A percentile compares a stretch with the other conserved stretches of the same genome.
phyloP scores from a whole-genome alignment of 1,140 invertebrate genomes.

The Cydia splendana region DNA sequence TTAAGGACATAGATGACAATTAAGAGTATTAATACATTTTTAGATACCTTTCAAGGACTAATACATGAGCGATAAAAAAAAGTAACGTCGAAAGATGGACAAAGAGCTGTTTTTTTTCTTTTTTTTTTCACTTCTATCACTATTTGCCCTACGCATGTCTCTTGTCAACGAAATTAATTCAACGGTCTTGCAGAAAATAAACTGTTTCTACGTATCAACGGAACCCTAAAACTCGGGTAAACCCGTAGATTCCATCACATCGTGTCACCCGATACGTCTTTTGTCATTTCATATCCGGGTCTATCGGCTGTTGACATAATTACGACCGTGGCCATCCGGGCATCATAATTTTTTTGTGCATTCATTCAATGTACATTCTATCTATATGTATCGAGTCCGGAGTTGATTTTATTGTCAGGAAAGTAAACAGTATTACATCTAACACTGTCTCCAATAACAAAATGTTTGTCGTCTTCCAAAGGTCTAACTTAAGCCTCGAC shows the following conservation, averaged over 20 bases:
- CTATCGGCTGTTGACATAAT: constrained; percentile 32
- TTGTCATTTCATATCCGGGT: constrained; percentile 58
- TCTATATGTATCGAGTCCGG: neutral
- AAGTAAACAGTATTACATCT: neutral
- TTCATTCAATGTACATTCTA: neutral
- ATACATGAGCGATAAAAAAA: no score
- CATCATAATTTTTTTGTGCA: neutral
- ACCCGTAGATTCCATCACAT: constrained; percentile 42
- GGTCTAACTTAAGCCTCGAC: neutral
- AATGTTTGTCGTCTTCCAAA: neutral
- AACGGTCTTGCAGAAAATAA: neutral
- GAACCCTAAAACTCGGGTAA: constrained; percentile 13
- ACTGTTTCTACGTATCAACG: neutral
- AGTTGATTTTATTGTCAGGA: neutral
- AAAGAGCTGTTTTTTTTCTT: no score
- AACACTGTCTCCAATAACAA: neutral
- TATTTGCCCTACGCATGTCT: no score
- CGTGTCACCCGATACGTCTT: constrained; percentile 55
- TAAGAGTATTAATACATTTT: no score
- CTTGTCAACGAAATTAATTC: no score
- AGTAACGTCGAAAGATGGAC: no score
- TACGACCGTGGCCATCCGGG: constrained; percentile 18
- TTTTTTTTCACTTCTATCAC: no score
- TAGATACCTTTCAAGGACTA: no score
- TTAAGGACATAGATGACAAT: no score